A percentile compares a stretch with the other conserved stretches of the same genome.
These are phyloP conservation scores for Prorops nasuta DNA, from an alignment of 1,140 invertebrate genomes.

Conservation along the genomic window DNA sequence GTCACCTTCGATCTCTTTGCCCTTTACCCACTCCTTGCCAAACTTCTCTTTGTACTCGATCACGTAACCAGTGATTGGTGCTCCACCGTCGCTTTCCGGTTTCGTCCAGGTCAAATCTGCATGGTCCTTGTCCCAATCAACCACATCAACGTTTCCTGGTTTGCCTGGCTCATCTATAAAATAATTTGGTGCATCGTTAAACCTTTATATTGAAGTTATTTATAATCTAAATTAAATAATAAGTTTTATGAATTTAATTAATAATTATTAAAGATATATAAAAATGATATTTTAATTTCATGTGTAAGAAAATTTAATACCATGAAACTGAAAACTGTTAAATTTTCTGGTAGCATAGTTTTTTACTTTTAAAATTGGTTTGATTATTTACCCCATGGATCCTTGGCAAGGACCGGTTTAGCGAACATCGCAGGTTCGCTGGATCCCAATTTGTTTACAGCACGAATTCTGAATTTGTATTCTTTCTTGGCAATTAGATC, in stretches of 20 bases:
- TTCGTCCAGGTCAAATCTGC: conserved; percentile 90
- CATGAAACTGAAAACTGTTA: conserved; percentile 3
- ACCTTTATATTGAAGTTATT: too few species aligned
- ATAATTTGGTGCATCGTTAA: too few species aligned
- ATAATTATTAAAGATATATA: too few species aligned
- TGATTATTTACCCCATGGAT: conserved; percentile 87
- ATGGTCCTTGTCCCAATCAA: conserved; percentile 95
- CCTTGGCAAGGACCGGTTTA: conserved; percentile 89
- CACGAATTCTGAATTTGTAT: conserved; percentile 93
- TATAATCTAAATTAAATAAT: conserved; percentile 25
- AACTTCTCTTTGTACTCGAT: conserved; percentile 94
- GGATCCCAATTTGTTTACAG: conserved; percentile 86
- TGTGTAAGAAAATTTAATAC: too few species aligned
- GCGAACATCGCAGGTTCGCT: conserved; percentile 85
- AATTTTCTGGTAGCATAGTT: conserved; percentile 13
- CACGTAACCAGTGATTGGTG: conserved; percentile 91
- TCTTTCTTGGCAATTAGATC: conserved; percentile 85
- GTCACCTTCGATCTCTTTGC: conserved; percentile 78
- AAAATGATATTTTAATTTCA: too few species aligned
- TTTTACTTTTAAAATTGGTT: conserved; percentile 6
- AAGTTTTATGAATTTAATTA: conserved; percentile 5
- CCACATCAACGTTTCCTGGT: conserved; percentile 84
- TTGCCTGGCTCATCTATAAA: conserved; percentile 87
- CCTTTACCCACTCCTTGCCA: conserved; percentile 82
- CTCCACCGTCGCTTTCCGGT: conserved; percentile 88